Evolutionary conservation across 2,113 vertebrate species (phyloP).

Genomic region (Chrysochloris asiatica): DNA sequence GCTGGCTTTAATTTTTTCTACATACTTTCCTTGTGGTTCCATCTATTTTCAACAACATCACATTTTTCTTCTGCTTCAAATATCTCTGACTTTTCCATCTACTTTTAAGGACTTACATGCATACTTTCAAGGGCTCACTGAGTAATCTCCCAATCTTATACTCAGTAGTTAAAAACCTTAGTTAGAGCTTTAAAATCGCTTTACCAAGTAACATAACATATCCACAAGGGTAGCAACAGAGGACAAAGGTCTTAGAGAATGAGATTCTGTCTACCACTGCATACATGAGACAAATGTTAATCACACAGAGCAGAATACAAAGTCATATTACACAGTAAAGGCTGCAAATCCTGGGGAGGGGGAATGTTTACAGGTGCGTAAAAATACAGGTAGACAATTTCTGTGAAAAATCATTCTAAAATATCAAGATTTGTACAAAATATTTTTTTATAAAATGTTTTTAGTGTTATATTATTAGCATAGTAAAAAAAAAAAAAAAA

Average conservation of each 20-base stretch:
- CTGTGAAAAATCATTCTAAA: not conserved
- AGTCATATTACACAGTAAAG: not conserved
- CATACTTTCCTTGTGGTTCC: not conserved
- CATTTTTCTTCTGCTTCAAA: not conserved
- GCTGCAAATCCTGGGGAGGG: not conserved
- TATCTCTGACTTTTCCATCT: not conserved
- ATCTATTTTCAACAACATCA: not conserved
- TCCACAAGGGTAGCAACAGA: not conserved
- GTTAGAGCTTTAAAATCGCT: not conserved
- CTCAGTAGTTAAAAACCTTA: not conserved
- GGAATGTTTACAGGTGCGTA: not conserved
- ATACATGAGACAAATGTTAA: not conserved
- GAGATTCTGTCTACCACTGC: not conserved
- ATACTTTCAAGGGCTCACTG: not conserved
- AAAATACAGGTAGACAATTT: not conserved
- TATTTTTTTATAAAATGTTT: not conserved
- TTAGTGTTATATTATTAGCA: not conserved
- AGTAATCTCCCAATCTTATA: not conserved
- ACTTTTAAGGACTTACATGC: not conserved
- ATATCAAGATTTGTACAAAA: not conserved
- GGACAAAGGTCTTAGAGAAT: not conserved
- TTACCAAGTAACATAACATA: not conserved
- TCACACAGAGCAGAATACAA: not conserved
- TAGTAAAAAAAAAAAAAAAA: not conserved
- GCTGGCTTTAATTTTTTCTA: not conserved